These are phyloP conservation scores for Phoxinus phoxinus DNA, from an alignment of 2,113 vertebrate species.

Conservation along the genomic window DNA sequence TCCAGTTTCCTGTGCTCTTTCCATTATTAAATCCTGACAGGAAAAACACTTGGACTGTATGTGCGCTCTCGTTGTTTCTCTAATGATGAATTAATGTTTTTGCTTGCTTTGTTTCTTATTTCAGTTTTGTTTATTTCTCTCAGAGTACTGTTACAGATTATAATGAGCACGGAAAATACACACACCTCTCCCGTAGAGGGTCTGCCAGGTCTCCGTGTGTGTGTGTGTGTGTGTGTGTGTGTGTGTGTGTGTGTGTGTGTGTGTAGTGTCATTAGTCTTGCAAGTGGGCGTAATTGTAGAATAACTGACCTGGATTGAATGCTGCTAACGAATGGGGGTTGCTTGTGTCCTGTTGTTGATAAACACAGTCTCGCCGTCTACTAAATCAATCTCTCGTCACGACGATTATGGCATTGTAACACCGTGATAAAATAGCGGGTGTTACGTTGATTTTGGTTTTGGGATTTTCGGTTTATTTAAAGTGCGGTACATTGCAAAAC, in stretches of 20 bases:
- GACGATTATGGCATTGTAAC: not conserved
- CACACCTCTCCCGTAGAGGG: not conserved
- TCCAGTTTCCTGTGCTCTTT: not conserved
- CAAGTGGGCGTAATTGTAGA: constrained; percentile 45
- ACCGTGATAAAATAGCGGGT: not conserved
- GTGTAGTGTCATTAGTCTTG: constrained; percentile 28
- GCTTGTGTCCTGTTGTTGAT: constrained; percentile 27
- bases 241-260: not conserved
- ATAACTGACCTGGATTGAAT: constrained; percentile 43
- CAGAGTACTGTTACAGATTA: not conserved
- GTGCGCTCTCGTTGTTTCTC: not conserved
- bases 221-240: not conserved
- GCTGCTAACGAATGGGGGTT: constrained; percentile 16
- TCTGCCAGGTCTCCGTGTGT: constrained; percentile 10
- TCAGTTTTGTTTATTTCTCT: constrained; percentile 4
- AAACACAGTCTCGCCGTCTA: constrained; percentile 27
- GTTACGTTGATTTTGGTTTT: not conserved
- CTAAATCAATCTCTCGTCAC: constrained; percentile 9
- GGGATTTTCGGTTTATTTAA: not conserved
- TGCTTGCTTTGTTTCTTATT: constrained; percentile 14
- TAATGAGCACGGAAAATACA: constrained; percentile 14
- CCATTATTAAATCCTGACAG: not conserved
- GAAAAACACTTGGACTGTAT: not conserved
- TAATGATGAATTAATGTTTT: constrained; percentile 1
- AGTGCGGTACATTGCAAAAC: not conserved